Evolutionary conservation across 2,113 vertebrate genomes (phyloP).

Genomic region (Procavia capensis): DNA sequence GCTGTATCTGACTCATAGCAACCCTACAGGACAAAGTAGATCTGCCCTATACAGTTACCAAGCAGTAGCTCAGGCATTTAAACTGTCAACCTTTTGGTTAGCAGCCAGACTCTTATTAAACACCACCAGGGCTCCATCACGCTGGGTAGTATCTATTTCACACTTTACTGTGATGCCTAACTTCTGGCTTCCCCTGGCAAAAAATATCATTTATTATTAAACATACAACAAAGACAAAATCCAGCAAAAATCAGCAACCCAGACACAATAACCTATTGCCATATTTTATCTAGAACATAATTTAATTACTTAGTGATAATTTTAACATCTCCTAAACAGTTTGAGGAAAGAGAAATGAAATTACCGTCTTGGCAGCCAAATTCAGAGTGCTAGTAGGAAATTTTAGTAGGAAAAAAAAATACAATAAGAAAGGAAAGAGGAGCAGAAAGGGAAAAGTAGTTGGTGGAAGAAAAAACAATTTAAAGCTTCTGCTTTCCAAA

Average conservation of each 20-base stretch:
- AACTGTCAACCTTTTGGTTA: too few relatives aligned
- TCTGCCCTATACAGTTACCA: too few relatives aligned
- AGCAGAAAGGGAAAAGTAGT: neutral
- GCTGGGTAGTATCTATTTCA: neutral
- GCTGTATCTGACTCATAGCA: too few relatives aligned
- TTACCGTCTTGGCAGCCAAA: neutral
- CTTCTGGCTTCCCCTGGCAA: neutral
- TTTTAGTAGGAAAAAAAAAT: neutral
- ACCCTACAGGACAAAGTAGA: too few relatives aligned
- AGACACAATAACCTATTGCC: neutral
- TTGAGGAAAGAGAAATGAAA: neutral
- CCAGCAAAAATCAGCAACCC: neutral
- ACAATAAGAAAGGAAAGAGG: neutral
- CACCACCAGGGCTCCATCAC: neutral
- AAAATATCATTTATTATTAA: conserved; percentile 6
- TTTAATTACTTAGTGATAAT: conserved; percentile 32
- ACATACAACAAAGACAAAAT: neutral
- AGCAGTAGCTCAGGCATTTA: too few relatives aligned
- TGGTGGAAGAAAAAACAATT: neutral
- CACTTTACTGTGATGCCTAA: neutral
- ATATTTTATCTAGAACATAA: neutral
- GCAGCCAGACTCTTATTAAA: too few relatives aligned
- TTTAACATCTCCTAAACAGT: neutral
- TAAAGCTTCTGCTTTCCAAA: conserved; percentile 26
- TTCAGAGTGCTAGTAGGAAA: neutral